These are phyloP conservation scores for Typhlichthys subterraneus DNA, from an alignment of 2,797 vertebrate genomes.

Conservation along the genomic window DNA sequence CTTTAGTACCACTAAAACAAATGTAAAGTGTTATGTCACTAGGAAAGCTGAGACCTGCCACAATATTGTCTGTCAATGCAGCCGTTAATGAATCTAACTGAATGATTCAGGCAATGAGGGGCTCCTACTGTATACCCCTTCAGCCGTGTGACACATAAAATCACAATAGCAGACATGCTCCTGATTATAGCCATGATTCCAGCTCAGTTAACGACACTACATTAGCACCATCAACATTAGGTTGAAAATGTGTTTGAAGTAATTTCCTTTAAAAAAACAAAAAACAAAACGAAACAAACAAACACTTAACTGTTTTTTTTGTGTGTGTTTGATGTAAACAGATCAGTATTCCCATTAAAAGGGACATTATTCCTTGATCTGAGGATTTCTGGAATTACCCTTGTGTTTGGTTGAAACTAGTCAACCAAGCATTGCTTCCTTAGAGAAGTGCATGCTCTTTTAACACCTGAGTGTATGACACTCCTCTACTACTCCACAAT, in stretches of 20 bases:
- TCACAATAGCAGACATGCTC: not conserved
- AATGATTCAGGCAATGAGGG: not conserved
- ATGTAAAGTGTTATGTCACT: slow-evolving; percentile 3
- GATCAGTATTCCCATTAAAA: slow-evolving; percentile 18
- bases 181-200: too few species aligned
- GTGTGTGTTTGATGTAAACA: not conserved
- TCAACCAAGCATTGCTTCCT: too few species aligned
- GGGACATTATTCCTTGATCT: not conserved
- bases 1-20: too few species aligned
- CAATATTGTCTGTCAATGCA: slow-evolving; percentile 8
- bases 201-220: too few species aligned
- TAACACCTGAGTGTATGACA: too few species aligned
- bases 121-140: slow-evolving; percentile 1
- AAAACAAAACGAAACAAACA: too few species aligned
- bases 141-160: not conserved
- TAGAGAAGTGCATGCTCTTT: slow-evolving; percentile 4
- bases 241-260: too few species aligned
- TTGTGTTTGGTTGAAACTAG: too few species aligned
- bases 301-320: too few species aligned
- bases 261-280: too few species aligned
- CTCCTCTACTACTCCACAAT: not conserved
- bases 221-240: too few species aligned
- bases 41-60: not conserved
- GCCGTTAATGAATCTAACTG: not conserved
- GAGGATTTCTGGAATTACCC: too few species aligned